These are phyloP conservation scores for Tyria jacobaeae DNA, from an alignment of 2,888 invertebrate species.

Conservation along the genomic window DNA sequence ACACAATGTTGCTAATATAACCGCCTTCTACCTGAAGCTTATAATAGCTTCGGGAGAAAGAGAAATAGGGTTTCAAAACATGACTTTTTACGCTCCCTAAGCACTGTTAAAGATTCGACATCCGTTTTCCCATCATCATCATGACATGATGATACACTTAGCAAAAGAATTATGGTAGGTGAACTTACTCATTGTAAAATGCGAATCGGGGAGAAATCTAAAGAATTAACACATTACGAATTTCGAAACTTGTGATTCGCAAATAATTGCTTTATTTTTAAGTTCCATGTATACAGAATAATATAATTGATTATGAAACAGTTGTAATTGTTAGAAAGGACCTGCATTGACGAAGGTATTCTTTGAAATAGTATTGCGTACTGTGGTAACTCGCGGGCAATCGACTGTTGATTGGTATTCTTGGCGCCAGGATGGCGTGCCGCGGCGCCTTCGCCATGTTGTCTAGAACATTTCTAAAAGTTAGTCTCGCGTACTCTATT, in stretches of 20 bases:
- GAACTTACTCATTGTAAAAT: no score
- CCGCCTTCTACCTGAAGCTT: not conserved
- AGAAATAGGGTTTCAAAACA: not conserved
- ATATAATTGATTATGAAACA: not conserved
- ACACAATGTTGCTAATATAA: not conserved
- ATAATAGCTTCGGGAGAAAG: not conserved
- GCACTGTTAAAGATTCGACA: no score
- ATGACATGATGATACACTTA: no score
- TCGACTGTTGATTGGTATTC: constrained; percentile 62
- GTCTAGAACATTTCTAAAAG: constrained; percentile 34
- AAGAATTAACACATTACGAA: no score
- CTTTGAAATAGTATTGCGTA: constrained; percentile 60
- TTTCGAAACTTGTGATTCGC: no score
- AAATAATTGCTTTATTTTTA: no score
- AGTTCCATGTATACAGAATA: no score
- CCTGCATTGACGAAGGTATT: constrained; percentile 35
- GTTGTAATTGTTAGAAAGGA: not conserved
- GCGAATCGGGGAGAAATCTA: no score
- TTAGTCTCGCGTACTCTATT: not conserved
- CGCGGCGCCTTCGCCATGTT: constrained; percentile 59
- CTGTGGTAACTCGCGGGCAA: constrained; percentile 46
- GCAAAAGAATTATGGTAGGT: no score
- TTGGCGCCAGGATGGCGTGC: constrained; percentile 58
- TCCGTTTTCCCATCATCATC: no score
- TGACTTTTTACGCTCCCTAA: not conserved